A percentile compares a stretch with the other conserved stretches of the same genome.
These are phyloP conservation scores for Gymnoscopelus microlampas DNA, from an alignment of 2,797 vertebrate genomes.

Conservation along the genomic window DNA sequence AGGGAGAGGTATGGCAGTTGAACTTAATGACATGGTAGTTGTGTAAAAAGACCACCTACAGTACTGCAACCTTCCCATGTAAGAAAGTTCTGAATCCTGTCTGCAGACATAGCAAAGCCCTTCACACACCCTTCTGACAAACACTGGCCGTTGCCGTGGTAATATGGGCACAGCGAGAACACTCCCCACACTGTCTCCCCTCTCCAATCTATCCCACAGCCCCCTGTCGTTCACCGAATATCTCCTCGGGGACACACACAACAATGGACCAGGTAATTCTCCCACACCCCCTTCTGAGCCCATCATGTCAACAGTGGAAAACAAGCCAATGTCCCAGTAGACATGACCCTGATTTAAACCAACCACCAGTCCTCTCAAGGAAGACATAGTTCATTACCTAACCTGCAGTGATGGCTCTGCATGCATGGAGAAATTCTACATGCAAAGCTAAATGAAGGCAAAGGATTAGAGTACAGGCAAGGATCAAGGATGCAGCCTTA, in stretches of 20 bases:
- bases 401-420: conserved; percentile 31
- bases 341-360: conserved; percentile 58
- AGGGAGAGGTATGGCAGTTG: conserved; percentile 18
- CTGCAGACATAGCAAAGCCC: conserved; percentile 58
- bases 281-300: conserved; percentile 53
- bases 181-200: conserved; percentile 39
- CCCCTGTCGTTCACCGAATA: conserved; percentile 64
- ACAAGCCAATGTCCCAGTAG: conserved; percentile 56
- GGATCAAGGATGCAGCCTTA: conserved; percentile 73
- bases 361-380: conserved; percentile 28
- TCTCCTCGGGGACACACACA: conserved; percentile 66
- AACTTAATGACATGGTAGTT: conserved; percentile 32
- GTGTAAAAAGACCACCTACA: conserved; percentile 47
- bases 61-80: conserved; percentile 34
- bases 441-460: conserved; percentile 43
- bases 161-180: conserved; percentile 47
- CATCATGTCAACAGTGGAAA: conserved; percentile 62
- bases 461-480: conserved; percentile 61
- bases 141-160: conserved; percentile 47
- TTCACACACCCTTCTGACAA: conserved; percentile 39
- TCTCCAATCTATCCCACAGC: conserved; percentile 42
- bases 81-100: conserved; percentile 54
- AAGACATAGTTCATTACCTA: conserved; percentile 48
- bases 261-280: conserved; percentile 76
- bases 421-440: conserved; percentile 43